Base-by-base conservation (phyloP, 2,113 vertebrate species). In the Merops nubicus region DNA sequence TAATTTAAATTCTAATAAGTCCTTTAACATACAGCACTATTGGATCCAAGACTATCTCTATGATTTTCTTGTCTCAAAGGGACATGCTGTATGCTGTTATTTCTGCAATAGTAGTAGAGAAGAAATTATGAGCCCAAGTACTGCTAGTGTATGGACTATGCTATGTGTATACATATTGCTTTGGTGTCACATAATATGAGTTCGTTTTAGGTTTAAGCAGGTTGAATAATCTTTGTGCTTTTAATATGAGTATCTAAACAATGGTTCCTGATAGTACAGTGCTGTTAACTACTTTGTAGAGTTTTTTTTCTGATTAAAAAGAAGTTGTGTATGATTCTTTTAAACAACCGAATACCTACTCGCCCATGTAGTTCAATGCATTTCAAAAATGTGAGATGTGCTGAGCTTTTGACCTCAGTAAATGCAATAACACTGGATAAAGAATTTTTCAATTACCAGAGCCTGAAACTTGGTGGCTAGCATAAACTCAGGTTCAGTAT, bases 361-460 rank as follows among this genome's bases (percentile, higher is more conserved):
- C 21, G 31, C 59, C 57, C 6, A 11, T 88, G 60, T 73, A 95
- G 97, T 74, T 94, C 91, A 95, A 17, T 88, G 93, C 64, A 70
- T 88, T 97, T 92, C 59, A 93, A 88, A 74, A 74, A 84, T 70
- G 82, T 38, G 53, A 96, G 88, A 31, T 89, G 62, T 91, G 91
- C 88, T 92, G 84, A 90, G 77, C 88, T 80, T 96, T 96, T 97
- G 96, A 98, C 95, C 96, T 96, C 89, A 89, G 88, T 96, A 97
- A 97, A 97, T 83, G 77, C 54, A 94, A 63, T 93, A 95, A 92
- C 85, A 77, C 67, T 83, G 89, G 79, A 82, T 96, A 96, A 97
- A 96, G 85, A 97, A 95, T 97, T 98, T 97, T 98, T 98, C 95
- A 98, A 97, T 98, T 98, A 96, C 86, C 57, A 48, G 90, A 93